Evolutionary conservation across 1,140 invertebrate species (phyloP).

Genomic region (Drosophila bocqueti): DNA sequence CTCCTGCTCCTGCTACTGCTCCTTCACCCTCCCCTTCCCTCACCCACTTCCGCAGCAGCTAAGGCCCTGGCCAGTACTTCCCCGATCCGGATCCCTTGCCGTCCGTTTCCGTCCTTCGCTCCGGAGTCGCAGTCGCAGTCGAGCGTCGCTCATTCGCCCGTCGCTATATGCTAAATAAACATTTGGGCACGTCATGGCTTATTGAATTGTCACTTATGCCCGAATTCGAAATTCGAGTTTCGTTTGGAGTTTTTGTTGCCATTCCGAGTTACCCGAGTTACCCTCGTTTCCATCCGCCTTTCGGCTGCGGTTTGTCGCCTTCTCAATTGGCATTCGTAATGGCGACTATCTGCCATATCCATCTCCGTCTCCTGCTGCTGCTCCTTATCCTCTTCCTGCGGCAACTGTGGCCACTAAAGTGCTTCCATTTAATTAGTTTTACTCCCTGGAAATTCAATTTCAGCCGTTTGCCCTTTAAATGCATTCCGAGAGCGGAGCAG

Average conservation of each 20-base stretch:
- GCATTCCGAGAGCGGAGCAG: conserved; percentile 17
- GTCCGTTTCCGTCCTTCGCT: conserved; percentile 1
- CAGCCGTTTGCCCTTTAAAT: conserved; percentile 49
- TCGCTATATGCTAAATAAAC: conserved; percentile 83
- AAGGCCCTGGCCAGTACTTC: conserved; percentile 14
- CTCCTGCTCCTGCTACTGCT: conserved; percentile 34
- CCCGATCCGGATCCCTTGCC: conserved; percentile 15
- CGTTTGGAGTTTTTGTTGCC: conserved; percentile 68
- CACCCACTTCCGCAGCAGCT: conserved; percentile 52
- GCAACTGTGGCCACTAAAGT: conserved; percentile 61
- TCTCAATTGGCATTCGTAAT: conserved; percentile 73
- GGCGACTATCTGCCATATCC: conserved; percentile 67
- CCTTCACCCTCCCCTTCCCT: conserved; percentile 1
- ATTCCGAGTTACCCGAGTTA: conserved; percentile 27
- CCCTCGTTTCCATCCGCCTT: conserved; percentile 3
- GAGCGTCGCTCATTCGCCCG: conserved; percentile 79
- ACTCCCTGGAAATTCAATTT: conserved; percentile 71
- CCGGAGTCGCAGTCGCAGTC: conserved; percentile 29
- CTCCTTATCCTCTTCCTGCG: conserved; percentile 12
- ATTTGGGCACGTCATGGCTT: conserved; percentile 84
- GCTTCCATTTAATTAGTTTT: conserved; percentile 82
- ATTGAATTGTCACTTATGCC: conserved; percentile 84
- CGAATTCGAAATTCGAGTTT: conserved; percentile 68
- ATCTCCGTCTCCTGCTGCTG: not conserved
- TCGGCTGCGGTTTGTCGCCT: conserved; percentile 52